These are phyloP conservation scores for Homalodisca vitripennis DNA, from an alignment of 1,140 invertebrate genomes.

Conservation along the genomic window DNA sequence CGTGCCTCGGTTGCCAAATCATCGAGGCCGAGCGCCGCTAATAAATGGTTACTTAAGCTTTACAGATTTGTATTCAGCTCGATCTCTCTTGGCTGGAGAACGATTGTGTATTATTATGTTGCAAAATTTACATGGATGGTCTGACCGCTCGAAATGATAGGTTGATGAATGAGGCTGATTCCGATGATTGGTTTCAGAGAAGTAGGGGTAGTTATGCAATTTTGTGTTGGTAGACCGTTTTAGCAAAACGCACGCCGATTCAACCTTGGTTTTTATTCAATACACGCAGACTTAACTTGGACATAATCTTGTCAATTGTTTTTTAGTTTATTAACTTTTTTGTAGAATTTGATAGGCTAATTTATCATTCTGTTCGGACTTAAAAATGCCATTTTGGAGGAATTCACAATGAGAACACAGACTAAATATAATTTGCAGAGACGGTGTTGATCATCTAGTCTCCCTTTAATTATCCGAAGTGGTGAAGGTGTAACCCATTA, in stretches of 20 bases:
- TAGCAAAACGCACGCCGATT: not conserved
- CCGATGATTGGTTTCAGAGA: slow-evolving; percentile 11
- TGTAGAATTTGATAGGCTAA: not conserved
- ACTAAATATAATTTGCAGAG: too few species aligned
- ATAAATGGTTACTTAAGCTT: slow-evolving; percentile 24
- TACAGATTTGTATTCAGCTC: not conserved
- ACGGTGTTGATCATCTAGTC: too few species aligned
- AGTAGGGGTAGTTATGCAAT: not conserved
- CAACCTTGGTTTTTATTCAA: not conserved
- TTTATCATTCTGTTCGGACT: not conserved
- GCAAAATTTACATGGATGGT: slow-evolving; percentile 21
- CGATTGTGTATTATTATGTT: not conserved
- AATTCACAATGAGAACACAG: too few species aligned
- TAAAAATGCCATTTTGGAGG: too few species aligned
- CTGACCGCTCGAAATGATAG: not conserved
- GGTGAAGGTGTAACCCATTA: too few species aligned
- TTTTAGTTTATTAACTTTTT: not conserved
- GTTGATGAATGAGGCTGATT: not conserved
- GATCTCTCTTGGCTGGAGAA: too few species aligned
- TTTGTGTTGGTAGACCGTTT: not conserved
- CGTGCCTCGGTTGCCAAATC: slow-evolving; percentile 7
- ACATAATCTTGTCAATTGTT: not conserved
- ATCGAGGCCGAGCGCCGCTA: not conserved
- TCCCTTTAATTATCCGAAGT: too few species aligned
- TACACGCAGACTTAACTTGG: not conserved